Evolutionary conservation across 64 coral and sea anemone genomes (phyloP).

Genomic region (Stichodactyla helianthus): DNA sequence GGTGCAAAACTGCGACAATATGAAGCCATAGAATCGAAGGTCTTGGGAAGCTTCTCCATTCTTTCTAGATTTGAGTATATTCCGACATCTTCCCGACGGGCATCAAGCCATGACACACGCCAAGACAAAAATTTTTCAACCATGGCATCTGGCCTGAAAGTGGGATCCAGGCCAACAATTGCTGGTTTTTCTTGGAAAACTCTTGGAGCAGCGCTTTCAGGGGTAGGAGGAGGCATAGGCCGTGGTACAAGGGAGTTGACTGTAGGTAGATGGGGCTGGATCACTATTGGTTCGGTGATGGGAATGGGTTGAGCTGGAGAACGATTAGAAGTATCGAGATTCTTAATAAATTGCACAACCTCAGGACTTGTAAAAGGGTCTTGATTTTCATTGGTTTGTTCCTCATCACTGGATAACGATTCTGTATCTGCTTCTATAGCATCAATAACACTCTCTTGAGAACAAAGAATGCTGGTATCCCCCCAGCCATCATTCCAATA

Average conservation of each 20-base stretch:
- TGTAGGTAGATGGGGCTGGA: neutral
- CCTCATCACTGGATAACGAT: neutral
- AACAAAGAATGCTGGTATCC: neutral
- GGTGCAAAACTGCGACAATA: conserved; percentile 35
- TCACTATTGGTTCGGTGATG: neutral
- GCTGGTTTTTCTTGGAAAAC: neutral
- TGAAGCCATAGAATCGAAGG: conserved; percentile 26
- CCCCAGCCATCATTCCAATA: neutral
- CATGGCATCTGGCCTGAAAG: conserved; percentile 12
- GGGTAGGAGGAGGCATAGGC: neutral
- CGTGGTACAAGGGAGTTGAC: neutral
- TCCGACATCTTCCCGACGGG: neutral
- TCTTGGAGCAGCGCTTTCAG: neutral
- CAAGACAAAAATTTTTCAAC: conserved; percentile 25
- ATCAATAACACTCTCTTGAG: conserved; percentile 41
- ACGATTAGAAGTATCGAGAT: neutral
- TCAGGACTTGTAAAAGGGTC: neutral
- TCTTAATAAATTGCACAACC: neutral
- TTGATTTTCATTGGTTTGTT: neutral
- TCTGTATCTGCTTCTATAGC: conserved; percentile 31
- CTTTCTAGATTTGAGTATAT: neutral
- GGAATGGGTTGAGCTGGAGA: neutral
- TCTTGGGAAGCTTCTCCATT: conserved; percentile 18
- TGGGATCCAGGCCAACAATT: neutral
- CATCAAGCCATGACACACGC: neutral